Conservation (phyloP, 2,113 vertebrate species). For the Stictonetta naevosa region DNA sequence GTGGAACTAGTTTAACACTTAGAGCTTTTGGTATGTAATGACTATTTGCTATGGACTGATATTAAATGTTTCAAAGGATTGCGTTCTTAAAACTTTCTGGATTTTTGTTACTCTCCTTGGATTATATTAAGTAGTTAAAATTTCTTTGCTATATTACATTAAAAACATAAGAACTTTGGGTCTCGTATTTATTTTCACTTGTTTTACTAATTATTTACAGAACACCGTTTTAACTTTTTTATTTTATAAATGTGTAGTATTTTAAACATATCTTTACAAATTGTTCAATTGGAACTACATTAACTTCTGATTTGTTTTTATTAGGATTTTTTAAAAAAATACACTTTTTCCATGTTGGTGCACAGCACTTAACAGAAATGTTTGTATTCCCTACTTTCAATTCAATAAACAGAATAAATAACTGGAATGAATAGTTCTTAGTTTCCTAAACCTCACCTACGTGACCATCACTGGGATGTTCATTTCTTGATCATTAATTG, state of each 20-base stretch:
- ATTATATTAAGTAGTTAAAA: conserved; percentile 86
- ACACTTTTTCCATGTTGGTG: conserved; percentile 80
- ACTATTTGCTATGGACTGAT: conserved; percentile 86
- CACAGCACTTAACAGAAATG: conserved; percentile 79
- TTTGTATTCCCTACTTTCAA: conserved; percentile 85
- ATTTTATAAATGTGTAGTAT: conserved; percentile 84
- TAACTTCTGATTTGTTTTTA: conserved; percentile 80
- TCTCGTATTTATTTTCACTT: conserved; percentile 89
- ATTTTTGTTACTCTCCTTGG: conserved; percentile 86
- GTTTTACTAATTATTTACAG: conserved; percentile 84
- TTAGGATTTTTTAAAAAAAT: conserved; percentile 71
- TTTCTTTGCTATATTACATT: conserved; percentile 97
- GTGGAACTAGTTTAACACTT: conserved; percentile 85
- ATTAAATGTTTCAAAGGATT: conserved; percentile 91
- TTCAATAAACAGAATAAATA: conserved; percentile 86
- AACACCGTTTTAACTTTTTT: conserved; percentile 80
- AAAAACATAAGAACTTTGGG: conserved; percentile 94
- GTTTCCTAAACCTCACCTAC: conserved; percentile 63
- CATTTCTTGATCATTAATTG: neutral
- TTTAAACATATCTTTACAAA: conserved; percentile 78
- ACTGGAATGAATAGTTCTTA: conserved; percentile 74
- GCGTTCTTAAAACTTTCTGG: conserved; percentile 90
- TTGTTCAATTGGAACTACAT: conserved; percentile 74
- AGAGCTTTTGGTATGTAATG: conserved; percentile 86
- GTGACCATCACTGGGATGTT: conserved; percentile 15